These are phyloP conservation scores for Drosophila acutilabella DNA, from an alignment of 2,888 invertebrate species.

Conservation along the genomic window DNA sequence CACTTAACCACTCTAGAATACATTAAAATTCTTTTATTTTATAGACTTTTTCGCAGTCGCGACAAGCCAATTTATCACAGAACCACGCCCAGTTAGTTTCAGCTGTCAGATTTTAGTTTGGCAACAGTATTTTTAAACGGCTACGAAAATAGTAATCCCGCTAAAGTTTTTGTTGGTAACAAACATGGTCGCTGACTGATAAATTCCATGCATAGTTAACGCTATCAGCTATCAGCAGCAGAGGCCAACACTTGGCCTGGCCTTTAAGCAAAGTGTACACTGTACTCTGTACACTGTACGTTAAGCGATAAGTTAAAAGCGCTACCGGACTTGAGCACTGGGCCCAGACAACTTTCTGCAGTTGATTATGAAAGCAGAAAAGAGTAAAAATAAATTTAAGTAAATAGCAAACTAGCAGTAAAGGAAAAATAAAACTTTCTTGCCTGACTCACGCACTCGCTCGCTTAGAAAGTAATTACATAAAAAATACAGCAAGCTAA, in stretches of 20 bases:
- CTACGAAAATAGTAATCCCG: conserved; percentile 8
- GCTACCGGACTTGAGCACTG: conserved; percentile 11
- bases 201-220: conserved; percentile 39
- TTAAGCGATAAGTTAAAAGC: conserved; percentile 65
- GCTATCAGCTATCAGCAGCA: conserved; percentile 61
- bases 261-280: conserved; percentile 16
- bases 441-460: conserved; percentile 69
- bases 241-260: conserved; percentile 27
- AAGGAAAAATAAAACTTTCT: conserved; percentile 64
- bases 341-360: conserved; percentile 53
- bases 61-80: conserved; percentile 27
- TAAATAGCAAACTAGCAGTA: conserved; percentile 44
- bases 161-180: conserved; percentile 32
- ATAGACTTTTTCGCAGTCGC: neutral
- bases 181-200: conserved; percentile 65
- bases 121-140: conserved; percentile 11
- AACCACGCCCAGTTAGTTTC: conserved; percentile 9
- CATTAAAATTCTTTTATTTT: neutral
- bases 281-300: conserved; percentile 27
- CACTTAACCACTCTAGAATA: neutral
- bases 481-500: conserved; percentile 55
- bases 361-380: conserved; percentile 13
- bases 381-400: conserved; percentile 20
- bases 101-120: conserved; percentile 17
- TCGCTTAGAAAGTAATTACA: conserved; percentile 76